Percentiles rank a stretch among this genome's conserved stretches.
Conservation (phyloP, 2,888 invertebrate species). For the Cecidostiba fungosa region DNA sequence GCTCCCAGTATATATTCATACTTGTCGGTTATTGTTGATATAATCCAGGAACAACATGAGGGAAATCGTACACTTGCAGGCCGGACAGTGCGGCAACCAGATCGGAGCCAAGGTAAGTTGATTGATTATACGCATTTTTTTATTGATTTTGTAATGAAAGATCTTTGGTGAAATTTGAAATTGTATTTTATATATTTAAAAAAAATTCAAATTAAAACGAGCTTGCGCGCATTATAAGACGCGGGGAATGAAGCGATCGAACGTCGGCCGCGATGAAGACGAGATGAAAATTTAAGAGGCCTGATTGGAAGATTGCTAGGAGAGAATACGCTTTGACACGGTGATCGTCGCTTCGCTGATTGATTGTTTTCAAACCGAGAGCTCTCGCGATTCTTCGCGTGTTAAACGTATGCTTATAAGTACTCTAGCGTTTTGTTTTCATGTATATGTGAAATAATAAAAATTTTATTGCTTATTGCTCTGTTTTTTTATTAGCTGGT, state of each 20-base stretch:
- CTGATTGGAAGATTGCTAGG: conserved; percentile 56
- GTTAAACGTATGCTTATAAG: background rate
- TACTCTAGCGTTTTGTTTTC: background rate
- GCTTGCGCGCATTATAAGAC: background rate
- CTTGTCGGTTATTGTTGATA: background rate
- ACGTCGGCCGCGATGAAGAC: conserved; percentile 3
- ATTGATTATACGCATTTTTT: background rate
- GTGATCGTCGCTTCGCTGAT: conserved; percentile 26
- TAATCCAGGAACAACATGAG: conserved; percentile 87
- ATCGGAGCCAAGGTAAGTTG: conserved; percentile 92
- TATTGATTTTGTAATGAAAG: too few relatives aligned
- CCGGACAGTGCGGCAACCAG: conserved; percentile 97
- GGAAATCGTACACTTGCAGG: conserved; percentile 96
- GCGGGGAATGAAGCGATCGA: conserved; percentile 38
- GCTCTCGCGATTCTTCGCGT: background rate
- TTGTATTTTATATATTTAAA: too few relatives aligned
- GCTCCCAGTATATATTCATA: background rate
- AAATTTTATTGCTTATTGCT: background rate
- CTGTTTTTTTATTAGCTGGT: background rate
- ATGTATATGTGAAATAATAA: background rate
- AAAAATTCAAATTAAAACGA: too few relatives aligned
- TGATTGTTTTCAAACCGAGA: conserved; percentile 42
- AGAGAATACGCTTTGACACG: conserved; percentile 21
- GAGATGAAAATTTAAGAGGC: conserved; percentile 32
- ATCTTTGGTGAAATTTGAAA: too few relatives aligned